phyloP scores from a whole-genome alignment of 2,113 vertebrate genomes.

The Oceanites oceanicus region DNA sequence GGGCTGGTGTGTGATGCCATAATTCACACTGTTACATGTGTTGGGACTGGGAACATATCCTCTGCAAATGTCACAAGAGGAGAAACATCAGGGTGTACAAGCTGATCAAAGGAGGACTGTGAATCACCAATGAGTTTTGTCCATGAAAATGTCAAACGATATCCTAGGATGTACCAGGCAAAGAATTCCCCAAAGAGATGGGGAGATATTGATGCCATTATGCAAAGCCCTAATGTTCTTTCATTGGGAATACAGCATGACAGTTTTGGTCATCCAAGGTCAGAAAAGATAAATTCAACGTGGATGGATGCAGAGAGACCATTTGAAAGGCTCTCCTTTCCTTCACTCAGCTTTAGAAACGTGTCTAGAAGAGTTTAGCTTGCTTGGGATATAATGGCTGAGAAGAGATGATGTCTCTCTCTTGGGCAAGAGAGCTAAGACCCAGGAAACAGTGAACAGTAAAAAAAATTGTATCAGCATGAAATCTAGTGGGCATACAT shows the following conservation, averaged over 20 bases:
- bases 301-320: background rate
- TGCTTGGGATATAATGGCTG: background rate
- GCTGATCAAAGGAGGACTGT: constrained; percentile 41
- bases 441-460: background rate
- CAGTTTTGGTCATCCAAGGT: constrained; percentile 23
- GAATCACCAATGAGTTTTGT: constrained; percentile 31
- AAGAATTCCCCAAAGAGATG: constrained; percentile 2
- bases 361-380: background rate
- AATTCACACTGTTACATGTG: background rate
- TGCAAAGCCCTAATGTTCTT: background rate
- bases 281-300: background rate
- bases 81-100: constrained; percentile 20
- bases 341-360: background rate
- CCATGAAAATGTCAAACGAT: constrained; percentile 47
- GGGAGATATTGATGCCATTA: background rate
- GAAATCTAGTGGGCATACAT: background rate
- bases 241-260: background rate
- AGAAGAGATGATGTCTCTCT: background rate
- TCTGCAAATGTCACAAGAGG: constrained; percentile 32
- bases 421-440: background rate
- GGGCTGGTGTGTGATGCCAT: background rate
- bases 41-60: constrained; percentile 8
- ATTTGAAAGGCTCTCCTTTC: background rate
- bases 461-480: background rate
- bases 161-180: background rate